Evolutionary conservation across 2,113 vertebrate species (phyloP).

Genomic region (Hypanus sabinus): DNA sequence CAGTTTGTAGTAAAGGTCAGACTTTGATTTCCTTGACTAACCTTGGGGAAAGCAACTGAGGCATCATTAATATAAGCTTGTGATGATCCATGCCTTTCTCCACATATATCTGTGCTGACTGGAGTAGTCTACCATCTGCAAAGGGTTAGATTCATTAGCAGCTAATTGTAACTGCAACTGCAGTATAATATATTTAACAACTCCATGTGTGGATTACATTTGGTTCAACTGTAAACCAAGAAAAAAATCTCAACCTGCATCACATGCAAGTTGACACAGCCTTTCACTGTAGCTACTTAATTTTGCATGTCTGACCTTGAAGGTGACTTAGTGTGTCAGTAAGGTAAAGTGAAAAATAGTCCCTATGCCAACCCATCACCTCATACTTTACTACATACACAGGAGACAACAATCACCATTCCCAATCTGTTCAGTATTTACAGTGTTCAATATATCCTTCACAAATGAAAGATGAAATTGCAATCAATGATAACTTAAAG

Average conservation of each 20-base stretch:
- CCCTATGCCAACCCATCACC: neutral
- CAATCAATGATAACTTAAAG: neutral
- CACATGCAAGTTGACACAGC: neutral
- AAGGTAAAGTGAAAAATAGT: neutral
- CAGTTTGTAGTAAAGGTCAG: neutral
- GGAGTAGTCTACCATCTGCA: neutral
- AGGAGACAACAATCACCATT: neutral
- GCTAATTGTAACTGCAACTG: neutral
- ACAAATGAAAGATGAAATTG: neutral
- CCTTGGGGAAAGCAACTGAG: neutral
- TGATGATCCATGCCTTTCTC: neutral
- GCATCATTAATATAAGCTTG: neutral
- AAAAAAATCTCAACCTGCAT: neutral
- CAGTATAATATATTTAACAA: neutral
- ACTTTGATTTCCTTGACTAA: neutral
- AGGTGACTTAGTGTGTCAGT: neutral
- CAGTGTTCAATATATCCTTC: neutral
- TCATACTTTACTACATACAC: neutral
- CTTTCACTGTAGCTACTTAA: neutral
- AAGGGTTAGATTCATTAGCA: neutral
- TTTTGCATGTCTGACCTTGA: neutral
- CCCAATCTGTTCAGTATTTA: neutral
- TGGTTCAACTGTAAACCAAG: neutral
- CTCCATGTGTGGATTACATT: neutral
- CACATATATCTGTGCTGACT: neutral